These are phyloP conservation scores for Lutjanus argentimaculatus DNA, from an alignment of 2,797 vertebrate genomes.

Conservation along the genomic window DNA sequence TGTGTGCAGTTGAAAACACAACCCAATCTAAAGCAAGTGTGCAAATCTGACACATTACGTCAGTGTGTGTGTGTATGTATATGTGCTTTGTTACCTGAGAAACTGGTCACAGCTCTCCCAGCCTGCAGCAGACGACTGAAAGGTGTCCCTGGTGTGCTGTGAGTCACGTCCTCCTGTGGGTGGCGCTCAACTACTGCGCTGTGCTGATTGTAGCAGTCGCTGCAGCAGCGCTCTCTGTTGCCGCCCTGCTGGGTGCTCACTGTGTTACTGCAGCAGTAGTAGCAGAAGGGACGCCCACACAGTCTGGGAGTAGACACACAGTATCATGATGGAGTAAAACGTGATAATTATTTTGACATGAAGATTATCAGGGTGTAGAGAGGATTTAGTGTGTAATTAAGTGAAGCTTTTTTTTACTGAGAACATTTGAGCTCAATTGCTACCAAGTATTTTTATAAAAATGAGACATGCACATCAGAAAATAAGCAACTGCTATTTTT, in stretches of 20 bases:
- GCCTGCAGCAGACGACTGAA: slow-evolving; percentile 79
- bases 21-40: neutral
- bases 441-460: neutral
- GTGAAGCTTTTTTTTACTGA: neutral
- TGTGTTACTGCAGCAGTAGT: slow-evolving; percentile 94
- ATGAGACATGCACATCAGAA: neutral
- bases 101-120: slow-evolving; percentile 75
- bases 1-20: neutral
- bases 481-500: slow-evolving; percentile 2
- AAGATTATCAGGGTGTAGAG: neutral
- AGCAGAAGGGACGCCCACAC: slow-evolving; percentile 94
- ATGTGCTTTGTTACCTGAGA: slow-evolving; percentile 80
- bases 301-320: slow-evolving; percentile 82
- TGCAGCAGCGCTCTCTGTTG: slow-evolving; percentile 93
- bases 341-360: slow-evolving; percentile 13
- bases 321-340: slow-evolving; percentile 9
- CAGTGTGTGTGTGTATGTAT: neutral
- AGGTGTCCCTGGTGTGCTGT: slow-evolving; percentile 72
- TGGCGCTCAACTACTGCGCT: slow-evolving; percentile 82
- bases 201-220: slow-evolving; percentile 90
- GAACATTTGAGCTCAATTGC: neutral
- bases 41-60: neutral
- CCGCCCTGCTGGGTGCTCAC: slow-evolving; percentile 87
- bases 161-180: slow-evolving; percentile 84
- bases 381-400: neutral